A percentile compares a stretch with the other conserved stretches of the same genome.
phyloP scores from a whole-genome alignment of 2,888 invertebrate genomes.

The Latrodectus elegans region DNA sequence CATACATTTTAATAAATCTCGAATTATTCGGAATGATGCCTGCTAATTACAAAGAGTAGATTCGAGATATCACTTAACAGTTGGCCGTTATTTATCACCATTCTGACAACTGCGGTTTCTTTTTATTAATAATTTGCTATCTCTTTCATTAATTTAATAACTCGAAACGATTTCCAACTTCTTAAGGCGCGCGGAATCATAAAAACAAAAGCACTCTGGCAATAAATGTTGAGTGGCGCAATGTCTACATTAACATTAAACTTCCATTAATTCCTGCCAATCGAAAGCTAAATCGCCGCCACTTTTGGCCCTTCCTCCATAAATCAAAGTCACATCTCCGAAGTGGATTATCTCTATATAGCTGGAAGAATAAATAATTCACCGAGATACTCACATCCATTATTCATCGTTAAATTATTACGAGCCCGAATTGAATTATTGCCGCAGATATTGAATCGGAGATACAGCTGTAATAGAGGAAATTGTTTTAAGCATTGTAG shows the following conservation, averaged over 20 bases:
- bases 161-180: neutral
- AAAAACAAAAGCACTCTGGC: neutral
- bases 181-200: neutral
- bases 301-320: constrained; percentile 16
- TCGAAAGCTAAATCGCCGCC: constrained; percentile 20
- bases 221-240: neutral
- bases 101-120: neutral
- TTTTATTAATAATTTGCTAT: neutral
- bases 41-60: too few species aligned
- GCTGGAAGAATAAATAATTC: constrained; percentile 61
- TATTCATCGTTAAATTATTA: constrained; percentile 69
- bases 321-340: constrained; percentile 49
- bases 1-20: too few species aligned
- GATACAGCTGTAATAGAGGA: constrained; percentile 52
- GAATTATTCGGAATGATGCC: too few species aligned
- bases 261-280: constrained; percentile 36
- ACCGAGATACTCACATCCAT: constrained; percentile 44
- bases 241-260: constrained; percentile 32
- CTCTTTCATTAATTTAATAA: constrained; percentile 5
- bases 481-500: constrained; percentile 60
- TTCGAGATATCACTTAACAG: too few species aligned
- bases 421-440: constrained; percentile 65
- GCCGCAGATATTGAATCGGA: constrained; percentile 45
- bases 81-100: neutral
- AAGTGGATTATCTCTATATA: constrained; percentile 49